phyloP scores from a whole-genome alignment of 2,797 vertebrate species.

The Enteromius thamalakanensis region DNA sequence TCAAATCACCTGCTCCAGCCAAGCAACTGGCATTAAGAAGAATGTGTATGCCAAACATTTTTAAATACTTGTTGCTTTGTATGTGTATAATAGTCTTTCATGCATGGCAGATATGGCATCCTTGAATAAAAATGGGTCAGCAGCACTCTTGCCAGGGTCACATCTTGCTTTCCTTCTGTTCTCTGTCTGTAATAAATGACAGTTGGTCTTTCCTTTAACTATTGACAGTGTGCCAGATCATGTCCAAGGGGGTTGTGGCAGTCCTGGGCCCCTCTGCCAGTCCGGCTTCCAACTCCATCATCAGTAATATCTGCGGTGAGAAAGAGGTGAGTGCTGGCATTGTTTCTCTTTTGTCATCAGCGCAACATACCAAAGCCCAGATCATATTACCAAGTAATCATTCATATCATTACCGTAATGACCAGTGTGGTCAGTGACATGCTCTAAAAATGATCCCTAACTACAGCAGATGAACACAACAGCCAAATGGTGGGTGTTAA shows the following conservation, averaged over 20 bases:
- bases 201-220: conserved; percentile 46
- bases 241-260: conserved; percentile 96
- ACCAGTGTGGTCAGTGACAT: conserved; percentile 16
- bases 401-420: conserved; percentile 49
- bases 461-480: background rate
- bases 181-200: conserved; percentile 44
- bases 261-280: conserved; percentile 96
- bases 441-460: conserved; percentile 27
- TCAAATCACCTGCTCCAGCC: background rate
- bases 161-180: conserved; percentile 31
- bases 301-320: conserved; percentile 99
- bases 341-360: conserved; percentile 36
- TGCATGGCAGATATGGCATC: background rate
- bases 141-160: background rate
- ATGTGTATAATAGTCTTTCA: background rate
- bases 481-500: background rate
- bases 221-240: conserved; percentile 95
- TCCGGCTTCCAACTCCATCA: conserved; percentile 97
- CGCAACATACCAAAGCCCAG: conserved; percentile 25
- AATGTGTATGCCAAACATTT: background rate
- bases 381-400: conserved; percentile 39
- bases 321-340: conserved; percentile 88
- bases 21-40: background rate
- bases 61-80: background rate
- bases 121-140: background rate